Evolutionary conservation across 1,140 invertebrate species (phyloP).

Genomic region (Sogatella furcifera): DNA sequence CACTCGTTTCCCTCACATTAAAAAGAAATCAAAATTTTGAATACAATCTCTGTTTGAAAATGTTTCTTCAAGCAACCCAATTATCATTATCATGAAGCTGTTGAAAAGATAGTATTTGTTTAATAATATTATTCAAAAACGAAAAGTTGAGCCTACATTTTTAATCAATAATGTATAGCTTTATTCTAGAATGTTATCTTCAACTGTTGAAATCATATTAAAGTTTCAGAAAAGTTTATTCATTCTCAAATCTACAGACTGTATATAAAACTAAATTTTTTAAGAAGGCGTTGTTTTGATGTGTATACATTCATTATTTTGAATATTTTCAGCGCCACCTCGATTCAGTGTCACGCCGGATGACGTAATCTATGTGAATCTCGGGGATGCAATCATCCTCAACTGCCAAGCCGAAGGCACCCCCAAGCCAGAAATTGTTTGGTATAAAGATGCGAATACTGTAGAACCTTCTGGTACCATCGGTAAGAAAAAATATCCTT

Average conservation of each 20-base stretch:
- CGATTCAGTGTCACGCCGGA: slow-evolving; percentile 84
- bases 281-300: not conserved
- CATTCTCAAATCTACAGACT: no score
- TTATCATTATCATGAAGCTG: no score
- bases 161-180: not conserved
- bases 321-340: slow-evolving; percentile 53
- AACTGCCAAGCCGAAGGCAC: slow-evolving; percentile 92
- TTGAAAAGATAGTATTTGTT: no score
- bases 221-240: no score
- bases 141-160: not conserved
- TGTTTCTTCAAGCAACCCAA: no score
- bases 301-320: no score
- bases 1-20: no score
- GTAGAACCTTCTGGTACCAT: slow-evolving; percentile 76
- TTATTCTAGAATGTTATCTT: not conserved
- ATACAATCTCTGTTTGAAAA: no score
- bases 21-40: no score
- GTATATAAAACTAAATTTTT: not conserved
- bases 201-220: no score
- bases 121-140: no score
- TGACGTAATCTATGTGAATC: slow-evolving; percentile 90
- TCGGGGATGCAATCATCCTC: slow-evolving; percentile 88
- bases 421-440: slow-evolving; percentile 79
- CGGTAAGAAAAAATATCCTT: slow-evolving; percentile 21
- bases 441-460: slow-evolving; percentile 84